A percentile compares a stretch with the other conserved stretches of the same genome.
These are phyloP conservation scores for Melieria crassipennis DNA, from an alignment of 2,888 invertebrate species.

Conservation along the genomic window DNA sequence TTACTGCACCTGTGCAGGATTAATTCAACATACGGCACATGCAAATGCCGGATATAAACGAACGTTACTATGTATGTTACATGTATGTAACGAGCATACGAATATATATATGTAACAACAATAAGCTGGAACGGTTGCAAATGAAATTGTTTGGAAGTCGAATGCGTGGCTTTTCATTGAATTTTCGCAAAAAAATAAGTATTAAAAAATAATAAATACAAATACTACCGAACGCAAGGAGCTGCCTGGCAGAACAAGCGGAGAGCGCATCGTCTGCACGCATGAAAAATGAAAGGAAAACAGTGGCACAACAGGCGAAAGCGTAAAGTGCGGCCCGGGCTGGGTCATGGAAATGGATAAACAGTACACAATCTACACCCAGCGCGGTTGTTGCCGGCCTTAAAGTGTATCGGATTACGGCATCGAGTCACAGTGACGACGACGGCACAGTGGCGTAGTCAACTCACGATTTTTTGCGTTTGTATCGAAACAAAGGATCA, in stretches of 20 bases:
- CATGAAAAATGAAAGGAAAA: neutral
- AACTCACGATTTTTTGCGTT: too few relatives aligned
- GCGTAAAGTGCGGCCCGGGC: neutral
- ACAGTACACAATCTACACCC: neutral
- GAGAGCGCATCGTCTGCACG: neutral
- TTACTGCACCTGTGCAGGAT: neutral
- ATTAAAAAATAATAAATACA: neutral
- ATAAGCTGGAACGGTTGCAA: slow-evolving; percentile 7
- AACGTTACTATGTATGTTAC: neutral
- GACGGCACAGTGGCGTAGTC: too few relatives aligned
- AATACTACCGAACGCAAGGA: neutral
- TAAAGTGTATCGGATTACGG: too few relatives aligned
- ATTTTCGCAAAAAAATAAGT: neutral
- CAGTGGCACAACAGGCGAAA: neutral
- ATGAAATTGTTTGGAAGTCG: slow-evolving; percentile 12
- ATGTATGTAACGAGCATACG: neutral
- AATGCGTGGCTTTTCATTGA: neutral
- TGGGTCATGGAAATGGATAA: neutral
- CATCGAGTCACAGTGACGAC: too few relatives aligned
- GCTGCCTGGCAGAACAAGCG: neutral
- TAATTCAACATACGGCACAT: neutral
- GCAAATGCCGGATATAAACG: neutral
- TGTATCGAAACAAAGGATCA: too few relatives aligned
- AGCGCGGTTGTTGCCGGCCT: too few relatives aligned
- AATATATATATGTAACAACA: neutral